A percentile compares a stretch with the other conserved stretches of the same genome.
phyloP scores from a whole-genome alignment of 2,888 invertebrate genomes.

The Chelonus formosanus region DNA sequence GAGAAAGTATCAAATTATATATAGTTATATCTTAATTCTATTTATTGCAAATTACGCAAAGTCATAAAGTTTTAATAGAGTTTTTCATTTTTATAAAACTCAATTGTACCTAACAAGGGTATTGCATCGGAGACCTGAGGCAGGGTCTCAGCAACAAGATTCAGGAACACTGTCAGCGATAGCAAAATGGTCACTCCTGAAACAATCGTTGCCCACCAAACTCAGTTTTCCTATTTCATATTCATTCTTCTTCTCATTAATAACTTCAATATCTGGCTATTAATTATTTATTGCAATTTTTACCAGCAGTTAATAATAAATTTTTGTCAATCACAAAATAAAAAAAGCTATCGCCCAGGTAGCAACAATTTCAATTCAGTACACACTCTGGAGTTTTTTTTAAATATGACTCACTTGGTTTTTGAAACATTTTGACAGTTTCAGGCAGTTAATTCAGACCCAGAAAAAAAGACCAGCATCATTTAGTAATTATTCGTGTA shows the following conservation, averaged over 20 bases:
- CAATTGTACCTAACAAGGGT: conserved; percentile 95
- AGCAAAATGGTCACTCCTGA: conserved; percentile 99
- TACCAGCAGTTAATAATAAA: too few species aligned
- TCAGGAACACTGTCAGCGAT: conserved; percentile 99
- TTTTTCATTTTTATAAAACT: conserved; percentile 49
- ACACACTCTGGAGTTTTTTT: too few species aligned
- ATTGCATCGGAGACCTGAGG: conserved; percentile 99
- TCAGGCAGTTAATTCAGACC: too few species aligned
- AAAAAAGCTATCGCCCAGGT: too few species aligned
- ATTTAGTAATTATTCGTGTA: too few species aligned
- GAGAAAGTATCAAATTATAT: neutral
- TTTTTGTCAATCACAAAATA: too few species aligned
- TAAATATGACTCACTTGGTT: too few species aligned
- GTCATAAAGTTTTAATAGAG: conserved; percentile 28
- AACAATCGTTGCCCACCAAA: conserved; percentile 69
- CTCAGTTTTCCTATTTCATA: conserved; percentile 49
- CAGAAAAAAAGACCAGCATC: too few species aligned
- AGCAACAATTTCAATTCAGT: too few species aligned
- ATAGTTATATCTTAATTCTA: neutral
- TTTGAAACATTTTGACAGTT: too few species aligned
- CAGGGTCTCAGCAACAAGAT: conserved; percentile 99
- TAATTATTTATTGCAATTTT: too few species aligned
- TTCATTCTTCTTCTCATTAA: conserved; percentile 26
- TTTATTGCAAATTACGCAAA: conserved; percentile 12
- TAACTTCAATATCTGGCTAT: too few species aligned